These are phyloP conservation scores for Halocaridina rubra DNA, from an alignment of 2,888 invertebrate species.

Conservation along the genomic window DNA sequence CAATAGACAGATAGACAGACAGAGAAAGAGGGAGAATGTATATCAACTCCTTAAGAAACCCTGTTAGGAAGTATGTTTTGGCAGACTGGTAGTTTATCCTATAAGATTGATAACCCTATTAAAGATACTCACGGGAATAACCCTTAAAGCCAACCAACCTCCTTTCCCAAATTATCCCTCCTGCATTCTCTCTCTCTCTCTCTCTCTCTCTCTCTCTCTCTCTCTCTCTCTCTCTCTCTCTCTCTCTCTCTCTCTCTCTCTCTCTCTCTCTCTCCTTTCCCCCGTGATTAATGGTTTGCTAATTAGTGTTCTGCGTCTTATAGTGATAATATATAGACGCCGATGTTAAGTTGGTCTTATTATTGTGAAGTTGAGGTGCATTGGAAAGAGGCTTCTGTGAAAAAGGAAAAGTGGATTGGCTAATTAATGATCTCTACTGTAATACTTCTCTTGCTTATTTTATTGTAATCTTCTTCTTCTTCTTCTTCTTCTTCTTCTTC, in stretches of 20 bases:
- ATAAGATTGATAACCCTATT: not conserved
- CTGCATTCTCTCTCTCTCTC: not conserved
- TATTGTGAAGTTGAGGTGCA: not conserved
- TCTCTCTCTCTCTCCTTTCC: not conserved
- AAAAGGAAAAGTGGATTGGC: too few species aligned
- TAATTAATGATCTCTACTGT: too few species aligned
- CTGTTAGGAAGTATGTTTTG: too few species aligned
- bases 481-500: not conserved
- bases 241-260: not conserved
- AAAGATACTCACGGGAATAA: not conserved
- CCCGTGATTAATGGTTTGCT: not conserved
- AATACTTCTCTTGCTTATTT: not conserved
- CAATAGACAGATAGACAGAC: too few species aligned
- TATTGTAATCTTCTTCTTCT: not conserved
- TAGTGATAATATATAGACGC: not conserved
- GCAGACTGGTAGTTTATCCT: not conserved
- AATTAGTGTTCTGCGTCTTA: not conserved
- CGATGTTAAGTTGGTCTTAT: not conserved
- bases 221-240: constrained; percentile 8
- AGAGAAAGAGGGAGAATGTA: too few species aligned
- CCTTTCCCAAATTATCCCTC: not conserved
- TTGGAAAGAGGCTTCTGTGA: too few species aligned
- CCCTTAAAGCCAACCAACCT: not conserved
- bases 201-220: constrained; percentile 21
- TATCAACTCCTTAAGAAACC: too few species aligned